Evolutionary conservation across 2,888 invertebrate genomes (phyloP).

Genomic region (Bedellia somnulentella): DNA sequence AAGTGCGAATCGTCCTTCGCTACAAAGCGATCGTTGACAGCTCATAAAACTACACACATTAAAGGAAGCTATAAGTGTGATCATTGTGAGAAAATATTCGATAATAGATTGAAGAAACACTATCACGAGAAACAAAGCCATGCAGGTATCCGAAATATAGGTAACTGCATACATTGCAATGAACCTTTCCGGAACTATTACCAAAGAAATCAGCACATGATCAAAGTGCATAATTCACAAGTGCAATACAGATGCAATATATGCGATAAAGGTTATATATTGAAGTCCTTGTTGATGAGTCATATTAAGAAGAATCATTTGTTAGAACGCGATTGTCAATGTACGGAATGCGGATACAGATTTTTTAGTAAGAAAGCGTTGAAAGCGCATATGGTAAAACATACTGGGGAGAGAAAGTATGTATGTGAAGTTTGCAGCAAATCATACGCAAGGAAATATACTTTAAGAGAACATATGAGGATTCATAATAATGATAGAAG

Average conservation of each 20-base stretch:
- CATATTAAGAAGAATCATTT: not conserved
- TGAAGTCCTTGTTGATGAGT: not conserved
- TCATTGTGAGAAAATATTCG: not conserved
- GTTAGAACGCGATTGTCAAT: not conserved
- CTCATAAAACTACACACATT: not conserved
- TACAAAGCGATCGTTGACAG: slow-evolving; percentile 18
- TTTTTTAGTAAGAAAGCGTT: slow-evolving; percentile 9
- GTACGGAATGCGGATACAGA: not conserved
- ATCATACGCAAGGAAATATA: slow-evolving; percentile 57
- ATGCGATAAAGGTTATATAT: not conserved
- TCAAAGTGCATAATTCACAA: not conserved
- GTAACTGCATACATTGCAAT: too few species aligned
- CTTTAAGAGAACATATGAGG: slow-evolving; percentile 60
- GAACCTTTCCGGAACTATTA: not conserved
- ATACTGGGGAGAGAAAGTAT: slow-evolving; percentile 53
- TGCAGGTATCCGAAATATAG: not conserved
- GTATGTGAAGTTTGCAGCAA: slow-evolving; percentile 51
- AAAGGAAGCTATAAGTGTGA: not conserved
- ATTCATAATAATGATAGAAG: slow-evolving; percentile 18
- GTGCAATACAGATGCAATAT: not conserved
- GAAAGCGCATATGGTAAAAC: slow-evolving; percentile 60
- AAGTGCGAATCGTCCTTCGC: slow-evolving; percentile 49
- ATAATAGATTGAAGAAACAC: not conserved
- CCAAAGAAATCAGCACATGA: not conserved
- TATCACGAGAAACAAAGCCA: not conserved